Base-by-base conservation (phyloP, 2,113 vertebrate species). In the Stigmatopora argus region DNA sequence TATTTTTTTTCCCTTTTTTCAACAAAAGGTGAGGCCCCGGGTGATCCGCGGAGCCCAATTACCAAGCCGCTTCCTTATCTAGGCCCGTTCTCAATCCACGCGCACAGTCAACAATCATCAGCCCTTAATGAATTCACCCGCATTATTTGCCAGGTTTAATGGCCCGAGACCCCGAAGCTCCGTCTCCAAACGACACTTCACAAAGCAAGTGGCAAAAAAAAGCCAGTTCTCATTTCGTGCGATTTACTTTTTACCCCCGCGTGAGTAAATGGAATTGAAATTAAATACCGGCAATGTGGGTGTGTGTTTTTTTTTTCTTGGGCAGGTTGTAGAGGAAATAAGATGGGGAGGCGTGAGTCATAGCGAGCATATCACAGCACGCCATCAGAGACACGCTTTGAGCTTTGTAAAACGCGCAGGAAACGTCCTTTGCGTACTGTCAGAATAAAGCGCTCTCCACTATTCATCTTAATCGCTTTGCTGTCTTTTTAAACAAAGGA, bases 81-180 rank as follows among this genome's bases (percentile, higher is more conserved):
- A 58, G 0, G 21, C 47, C 64, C 63, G 44, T 74, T 80, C 62
- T 71, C 62, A 75, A 62, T 53, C 77, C 63, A 62, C 41, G 19
- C 21, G 5, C 35, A 62, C 71, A 62, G 64, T 82, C 80, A 84
- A 74, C 67, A 80, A 64, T 61, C 77, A 85, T 65, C 66, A 78
- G 18, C 60, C 69, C 71, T 60, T 82, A 89, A 83, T 81, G 77
- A 78, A 84, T 84, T 83, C 80, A 71, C 62, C 79, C 74, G 75
- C 79, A 74, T 86, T 84, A 83, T 84, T 80, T 73, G 53, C 58
- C 61, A 10, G 68, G 75, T 76, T 86, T 87, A 90, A 89, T 85
- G 83, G 81, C 78, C 81, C 68, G 70, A 75, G 78, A 83, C 77
- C 41, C 48, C 58, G 23, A 56, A 53, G 65, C 41, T 65, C 51